Base-by-base conservation (phyloP, 2,888 invertebrate species). In the Lasioglossum vierecki region DNA sequence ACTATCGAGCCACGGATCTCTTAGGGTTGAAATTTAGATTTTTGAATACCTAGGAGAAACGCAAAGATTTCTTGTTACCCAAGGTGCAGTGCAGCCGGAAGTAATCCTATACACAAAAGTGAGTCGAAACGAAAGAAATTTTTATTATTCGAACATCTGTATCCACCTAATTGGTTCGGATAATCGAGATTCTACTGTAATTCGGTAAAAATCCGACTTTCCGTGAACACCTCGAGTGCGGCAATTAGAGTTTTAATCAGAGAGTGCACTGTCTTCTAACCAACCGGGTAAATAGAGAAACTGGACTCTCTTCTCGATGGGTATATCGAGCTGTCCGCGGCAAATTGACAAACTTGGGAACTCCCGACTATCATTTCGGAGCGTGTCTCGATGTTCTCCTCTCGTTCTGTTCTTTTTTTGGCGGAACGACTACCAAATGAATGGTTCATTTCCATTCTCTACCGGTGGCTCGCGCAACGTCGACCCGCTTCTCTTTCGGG, bases 401-500 rank as follows among this genome's bases (percentile, higher is more conserved):
- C 41, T 13, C 46, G 26, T 35, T 2, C 9, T 22, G 1, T n/a
- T 35, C n/a, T 73, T 70, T 26, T 26, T 15, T 84, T 44, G 49
- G 53, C 44, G 70, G 72, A 76, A 85, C 82, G 88, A 80, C 87
- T 89, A 85, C 82, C 80, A 87, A 87, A 89, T 87, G 82, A 87
- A 89, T 85, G 89, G 85, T 80, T 80, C 83, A 76, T 80, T 85
- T 85, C 82, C 83, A 85, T 89, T 86, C 84, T 83, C 76, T 73
- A 26, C 18, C 80, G 66, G 57, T 70, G 79, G 77, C 80, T 79
- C 84, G 85, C 75, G 83, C 85, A 82, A 76, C 86, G 90, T 57
- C 82, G 88, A 82, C 86, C 83, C 82, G 89, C 75, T 86, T 81
- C 85, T 70, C 87, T 87, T 87, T 87, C 89, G 90, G 90, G 88